Evolutionary conservation across 2,888 invertebrate genomes (phyloP), one percentile per base, ranked within the genome.

Genomic region (Meteorus cinctellus): DNA sequence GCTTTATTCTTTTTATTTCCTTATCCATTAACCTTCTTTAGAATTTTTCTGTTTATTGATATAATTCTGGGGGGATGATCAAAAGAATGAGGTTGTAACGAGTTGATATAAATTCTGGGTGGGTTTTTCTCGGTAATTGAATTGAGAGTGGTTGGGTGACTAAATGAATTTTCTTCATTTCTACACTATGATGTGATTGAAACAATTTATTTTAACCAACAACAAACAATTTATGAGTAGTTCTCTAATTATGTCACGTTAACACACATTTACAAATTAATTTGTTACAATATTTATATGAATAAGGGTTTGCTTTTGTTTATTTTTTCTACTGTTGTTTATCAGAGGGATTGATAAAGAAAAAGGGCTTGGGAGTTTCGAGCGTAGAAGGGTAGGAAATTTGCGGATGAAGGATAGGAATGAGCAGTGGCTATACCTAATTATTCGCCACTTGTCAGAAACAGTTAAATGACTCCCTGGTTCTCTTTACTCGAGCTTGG

Each of bases 381-480:
- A 14, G 48, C n/a, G 12, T 45, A 29, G 36, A 29, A 3, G 41
- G 36, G 62, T 29, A 62, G 29, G 36, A 72, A 41, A 41, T 48
- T 48, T 48, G 60, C 62, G 71, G 62, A 62, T 72, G 71, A 41
- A 70, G 71, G 45, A 48, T 62, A 63, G 51, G 70, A 70, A 55
- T 31, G 60, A 68, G 51, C 27, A 51, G 51, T 48, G 51, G 51
- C 62, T 62, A 76, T 77, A 72, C 48, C 70, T 80, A 76, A 79
- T 80, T 78, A 80, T 79, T 80, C 70, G 76, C 76, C 74, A 79
- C 77, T 80, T 79, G 81, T 81, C 79, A 78, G 73, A 60, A 78
- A 77, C 76, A 76, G 75, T 80, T 79, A 72, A 78, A 75, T 70
- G 74, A 72, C 71, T 75, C 72, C 55, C 72, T 51, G 69, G 72